Evolutionary conservation across 2,797 vertebrate species (phyloP), one percentile per base, ranked within the genome.

Genomic region (Austrolebias charrua): DNA sequence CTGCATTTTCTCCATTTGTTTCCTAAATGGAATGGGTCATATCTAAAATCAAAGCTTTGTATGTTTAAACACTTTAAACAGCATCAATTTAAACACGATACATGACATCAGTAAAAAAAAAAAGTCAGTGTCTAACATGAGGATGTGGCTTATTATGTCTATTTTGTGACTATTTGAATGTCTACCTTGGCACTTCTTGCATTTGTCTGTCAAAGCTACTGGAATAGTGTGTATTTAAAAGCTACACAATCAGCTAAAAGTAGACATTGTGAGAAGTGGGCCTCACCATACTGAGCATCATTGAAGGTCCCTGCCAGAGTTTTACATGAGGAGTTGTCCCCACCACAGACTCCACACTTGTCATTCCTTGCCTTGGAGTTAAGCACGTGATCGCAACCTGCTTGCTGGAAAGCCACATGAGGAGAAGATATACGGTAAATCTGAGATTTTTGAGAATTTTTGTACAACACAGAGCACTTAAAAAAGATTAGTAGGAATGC

Each of bases 281-380:
- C 76, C 90, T 88, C 88, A 98, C 97, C 97, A 58, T 98, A 99
- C 76, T 84, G 95, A 76, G 95, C 95, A 51, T 93, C 95, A 80
- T 94, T 98, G 90, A 98, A 99, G 80, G 94, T 94, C 55, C 97
- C 97, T 28, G 92, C 81, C 80, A 95, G 81, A 29, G 95, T 96
- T 86, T 91, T 95, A 85, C 97, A 99, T 0, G 96, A 98, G 0
- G 97, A 98, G 85, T 96, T 95, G 87, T 99, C 96, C 20, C 97
- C 97, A 5, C 96, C 96, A 66, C 97, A 99, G 60, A 98, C 94
- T 5, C 97, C 97, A 66, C 97, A 99, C 82, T 96, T 98, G 90
- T 99, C 97, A 85, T 93, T 94, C 83, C 87, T 94, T 59, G 94
- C 94, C 88, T 96, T 99, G 0, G 97, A 99, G 90, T 99, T 98